phyloP scores from a whole-genome alignment of 2,888 invertebrate species.

The Myopa testacea region DNA sequence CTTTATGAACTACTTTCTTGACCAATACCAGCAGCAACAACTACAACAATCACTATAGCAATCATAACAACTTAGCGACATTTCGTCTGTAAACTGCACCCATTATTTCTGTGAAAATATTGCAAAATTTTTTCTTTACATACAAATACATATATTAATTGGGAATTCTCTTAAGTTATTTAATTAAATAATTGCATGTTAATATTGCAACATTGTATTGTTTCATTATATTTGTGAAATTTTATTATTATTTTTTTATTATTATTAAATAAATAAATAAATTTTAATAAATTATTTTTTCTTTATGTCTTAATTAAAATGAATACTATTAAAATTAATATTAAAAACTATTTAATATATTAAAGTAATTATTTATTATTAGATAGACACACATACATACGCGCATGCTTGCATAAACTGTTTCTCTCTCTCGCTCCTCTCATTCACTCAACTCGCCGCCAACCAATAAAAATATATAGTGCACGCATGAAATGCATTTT shows the following conservation, averaged over 20 bases:
- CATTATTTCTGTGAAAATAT: constrained; percentile 6
- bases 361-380: too few species aligned
- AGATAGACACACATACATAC: not conserved
- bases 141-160: not conserved
- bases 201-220: not conserved
- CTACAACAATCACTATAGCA: not conserved
- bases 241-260: not conserved
- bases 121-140: not conserved
- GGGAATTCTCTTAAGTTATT: not conserved
- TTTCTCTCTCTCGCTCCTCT: not conserved
- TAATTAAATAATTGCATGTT: not conserved
- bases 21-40: not conserved
- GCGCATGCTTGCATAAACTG: not conserved
- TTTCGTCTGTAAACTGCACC: not conserved
- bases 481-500: too few species aligned
- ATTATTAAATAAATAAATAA: too few species aligned
- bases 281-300: too few species aligned
- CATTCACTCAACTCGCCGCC: not conserved
- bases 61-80: not conserved
- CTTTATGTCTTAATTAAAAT: too few species aligned
- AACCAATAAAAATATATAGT: too few species aligned
- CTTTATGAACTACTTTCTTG: not conserved
- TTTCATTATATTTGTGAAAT: not conserved
- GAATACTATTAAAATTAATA: too few species aligned
- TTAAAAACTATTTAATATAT: too few species aligned